Conservation (phyloP, 1,140 invertebrate species). For the Trichogramma pretiosum region DNA sequence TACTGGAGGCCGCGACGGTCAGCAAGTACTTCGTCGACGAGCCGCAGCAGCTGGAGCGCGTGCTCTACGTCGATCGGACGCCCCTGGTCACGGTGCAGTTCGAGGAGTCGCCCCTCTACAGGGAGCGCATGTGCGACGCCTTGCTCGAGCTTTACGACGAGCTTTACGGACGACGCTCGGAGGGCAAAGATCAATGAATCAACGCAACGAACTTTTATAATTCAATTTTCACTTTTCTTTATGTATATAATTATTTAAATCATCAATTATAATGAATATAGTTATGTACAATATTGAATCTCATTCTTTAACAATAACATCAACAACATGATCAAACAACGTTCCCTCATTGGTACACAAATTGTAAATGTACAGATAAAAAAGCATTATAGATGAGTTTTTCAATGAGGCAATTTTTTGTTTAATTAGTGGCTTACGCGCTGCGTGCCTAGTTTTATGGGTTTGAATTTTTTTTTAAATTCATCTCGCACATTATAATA, state of each 20-base stretch:
- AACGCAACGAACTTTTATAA: not conserved
- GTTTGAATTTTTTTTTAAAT: slow-evolving; percentile 18
- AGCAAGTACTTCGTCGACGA: slow-evolving; percentile 26
- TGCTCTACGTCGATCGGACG: slow-evolving; percentile 28
- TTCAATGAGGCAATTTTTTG: slow-evolving; percentile 44
- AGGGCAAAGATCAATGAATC: too few relatives aligned
- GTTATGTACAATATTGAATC: slow-evolving; percentile 49
- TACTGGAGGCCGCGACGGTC: slow-evolving; percentile 23
- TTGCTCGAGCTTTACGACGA: slow-evolving; percentile 27
- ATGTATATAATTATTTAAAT: slow-evolving; percentile 49
- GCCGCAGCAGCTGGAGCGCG: slow-evolving; percentile 19
- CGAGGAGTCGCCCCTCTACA: slow-evolving; percentile 18
- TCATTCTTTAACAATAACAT: slow-evolving; percentile 50
- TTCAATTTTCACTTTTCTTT: slow-evolving; percentile 23
- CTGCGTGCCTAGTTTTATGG: slow-evolving; percentile 35
- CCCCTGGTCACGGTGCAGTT: slow-evolving; percentile 25
- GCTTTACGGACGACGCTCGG: too few relatives aligned
- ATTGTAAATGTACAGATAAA: slow-evolving; percentile 49
- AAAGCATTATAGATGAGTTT: slow-evolving; percentile 46
- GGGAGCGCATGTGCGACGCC: slow-evolving; percentile 23
- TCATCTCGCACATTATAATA: slow-evolving; percentile 17
- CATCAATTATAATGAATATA: slow-evolving; percentile 49
- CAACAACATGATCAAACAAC: slow-evolving; percentile 49
- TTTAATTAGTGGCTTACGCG: slow-evolving; percentile 40
- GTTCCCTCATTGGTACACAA: slow-evolving; percentile 48